Conservation (phyloP, 2,113 vertebrate species). For the Thalassarche chlororhynchos region DNA sequence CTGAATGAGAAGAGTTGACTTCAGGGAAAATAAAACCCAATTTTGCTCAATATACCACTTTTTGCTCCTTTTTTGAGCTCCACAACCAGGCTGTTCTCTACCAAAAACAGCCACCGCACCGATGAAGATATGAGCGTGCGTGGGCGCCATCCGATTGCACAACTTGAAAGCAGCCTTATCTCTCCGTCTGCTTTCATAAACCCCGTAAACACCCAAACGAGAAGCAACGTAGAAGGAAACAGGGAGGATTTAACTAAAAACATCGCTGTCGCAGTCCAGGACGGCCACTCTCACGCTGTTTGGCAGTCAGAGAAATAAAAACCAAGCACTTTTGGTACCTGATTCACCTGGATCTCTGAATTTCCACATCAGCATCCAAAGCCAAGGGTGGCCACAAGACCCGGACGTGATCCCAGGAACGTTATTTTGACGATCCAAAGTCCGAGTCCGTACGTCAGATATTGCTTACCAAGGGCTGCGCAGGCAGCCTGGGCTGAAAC, state of each 20-base stretch:
- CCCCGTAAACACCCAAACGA: background rate
- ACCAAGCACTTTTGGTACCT: accelerated
- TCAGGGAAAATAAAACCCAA: background rate
- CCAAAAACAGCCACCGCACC: accelerated
- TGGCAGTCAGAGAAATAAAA: background rate
- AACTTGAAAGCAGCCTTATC: background rate
- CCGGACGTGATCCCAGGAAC: accelerated
- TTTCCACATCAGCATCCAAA: background rate
- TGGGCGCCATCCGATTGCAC: background rate
- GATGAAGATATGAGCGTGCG: accelerated
- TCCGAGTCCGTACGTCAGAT: accelerated
- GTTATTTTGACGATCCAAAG: background rate
- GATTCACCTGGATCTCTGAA: too few species aligned
- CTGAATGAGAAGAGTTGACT: background rate
- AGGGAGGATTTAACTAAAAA: background rate
- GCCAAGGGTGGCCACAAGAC: too few species aligned
- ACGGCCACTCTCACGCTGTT: accelerated
- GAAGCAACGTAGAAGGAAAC: background rate
- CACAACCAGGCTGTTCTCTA: background rate
- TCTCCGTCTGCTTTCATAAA: background rate
- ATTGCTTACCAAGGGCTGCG: too few species aligned
- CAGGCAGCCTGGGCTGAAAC: background rate
- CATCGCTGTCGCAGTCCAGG: background rate
- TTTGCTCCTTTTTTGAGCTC: background rate
- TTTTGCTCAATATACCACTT: background rate